Evolutionary conservation across 2,888 invertebrate genomes (phyloP), one percentile per base, ranked within the genome.

Genomic region (Cheilosia grossa): DNA sequence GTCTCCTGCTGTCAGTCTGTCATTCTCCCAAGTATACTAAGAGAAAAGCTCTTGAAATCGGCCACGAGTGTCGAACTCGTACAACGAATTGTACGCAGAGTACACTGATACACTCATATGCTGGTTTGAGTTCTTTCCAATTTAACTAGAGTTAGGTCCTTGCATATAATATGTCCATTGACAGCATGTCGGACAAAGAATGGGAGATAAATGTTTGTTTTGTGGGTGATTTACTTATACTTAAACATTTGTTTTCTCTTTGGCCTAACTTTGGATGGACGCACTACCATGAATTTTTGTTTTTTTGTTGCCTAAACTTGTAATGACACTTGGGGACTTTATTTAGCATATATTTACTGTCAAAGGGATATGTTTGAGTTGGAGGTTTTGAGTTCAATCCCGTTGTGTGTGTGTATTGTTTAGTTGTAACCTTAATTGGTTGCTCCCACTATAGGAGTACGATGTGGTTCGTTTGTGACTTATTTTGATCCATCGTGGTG

Each of bases 41-140:
- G 51, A 63, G 61, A 21, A 21, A 21, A 24, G 24, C 69, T 81
- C 61, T 75, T 51, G 56, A 69, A 75, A 64, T 69, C 53, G 37
- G 17, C 53, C 47, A n/a, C 47, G 33, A 47, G 30, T 59, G 49
- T 30, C 44, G 70, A 63, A 40, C 17, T 56, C 9, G 56, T 42
- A 67, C 40, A 37, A 61, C 40, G 21, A 64, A 63, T 40, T 72
- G 40, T 58, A 5, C 56, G 64, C 51, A 51, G 44, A 33, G 30
- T 61, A 75, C 42, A 67, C 17, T 27, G 30, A 24, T 42, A 37
- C 33, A n/a, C 54, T 33, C 30, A 15, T 19, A 56, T 58, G 47
- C 2, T 49, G 30, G 61, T 51, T 30, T 59, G 44, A 24, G 24
- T 69, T 56, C 13, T 56, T 63, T 21, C 51, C 53, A 74, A 67